phyloP scores from a whole-genome alignment of 2,797 vertebrate genomes.

The Lophotriccus pileatus region DNA sequence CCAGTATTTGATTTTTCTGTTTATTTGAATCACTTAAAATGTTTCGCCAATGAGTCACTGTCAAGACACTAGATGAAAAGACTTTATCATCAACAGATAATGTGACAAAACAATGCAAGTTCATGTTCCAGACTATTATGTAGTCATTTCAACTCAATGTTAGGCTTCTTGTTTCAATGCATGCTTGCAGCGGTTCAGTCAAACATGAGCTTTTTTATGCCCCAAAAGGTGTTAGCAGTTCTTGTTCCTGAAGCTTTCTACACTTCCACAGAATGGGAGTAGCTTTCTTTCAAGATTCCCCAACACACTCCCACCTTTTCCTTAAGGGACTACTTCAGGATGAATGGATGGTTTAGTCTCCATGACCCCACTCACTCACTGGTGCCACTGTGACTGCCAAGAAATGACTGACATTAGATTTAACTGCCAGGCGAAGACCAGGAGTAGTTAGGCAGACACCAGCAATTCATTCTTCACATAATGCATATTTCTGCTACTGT shows the following conservation, averaged over 20 bases:
- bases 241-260: neutral
- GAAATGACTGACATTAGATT: neutral
- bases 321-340: neutral
- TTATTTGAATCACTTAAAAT: neutral
- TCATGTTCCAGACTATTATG: neutral
- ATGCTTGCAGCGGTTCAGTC: neutral
- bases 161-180: neutral
- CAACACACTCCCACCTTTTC: neutral
- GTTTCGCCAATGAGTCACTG: neutral
- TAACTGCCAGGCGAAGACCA: neutral
- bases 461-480: neutral
- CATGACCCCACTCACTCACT: neutral
- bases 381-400: neutral
- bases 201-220: neutral
- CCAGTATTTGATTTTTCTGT: neutral
- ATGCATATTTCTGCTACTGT: neutral
- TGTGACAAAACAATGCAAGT: neutral
- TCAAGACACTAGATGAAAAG: conserved; percentile 11
- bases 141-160: neutral
- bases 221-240: neutral
- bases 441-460: neutral
- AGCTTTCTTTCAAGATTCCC: neutral
- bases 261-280: neutral
- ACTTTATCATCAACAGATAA: neutral
- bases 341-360: neutral